A percentile compares a stretch with the other conserved stretches of the same genome.
Conservation (phyloP, 2,888 invertebrate species). For the Plutella xylostella region DNA sequence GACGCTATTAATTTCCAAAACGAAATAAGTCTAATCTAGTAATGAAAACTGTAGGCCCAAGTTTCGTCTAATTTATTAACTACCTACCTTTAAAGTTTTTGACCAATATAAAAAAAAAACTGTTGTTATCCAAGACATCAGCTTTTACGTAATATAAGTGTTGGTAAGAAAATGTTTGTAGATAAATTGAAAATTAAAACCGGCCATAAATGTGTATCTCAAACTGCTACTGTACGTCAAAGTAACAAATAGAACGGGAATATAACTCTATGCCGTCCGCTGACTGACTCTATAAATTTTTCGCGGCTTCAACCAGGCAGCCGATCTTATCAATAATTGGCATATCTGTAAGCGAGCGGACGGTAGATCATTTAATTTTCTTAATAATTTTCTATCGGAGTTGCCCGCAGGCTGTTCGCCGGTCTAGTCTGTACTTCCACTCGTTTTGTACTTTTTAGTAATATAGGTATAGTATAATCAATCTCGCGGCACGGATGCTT, state of each 20-base stretch:
- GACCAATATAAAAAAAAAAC: too few relatives aligned
- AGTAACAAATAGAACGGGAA: conserved; percentile 5
- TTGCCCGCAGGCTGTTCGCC: conserved; percentile 38
- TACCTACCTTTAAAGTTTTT: too few relatives aligned
- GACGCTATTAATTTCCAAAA: too few relatives aligned
- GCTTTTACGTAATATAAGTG: too few relatives aligned
- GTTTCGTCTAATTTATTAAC: too few relatives aligned
- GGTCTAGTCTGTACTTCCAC: conserved; percentile 32
- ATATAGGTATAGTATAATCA: conserved; percentile 52
- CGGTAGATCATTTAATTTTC: conserved; percentile 68
- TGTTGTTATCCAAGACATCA: too few relatives aligned
- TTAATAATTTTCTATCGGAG: conserved; percentile 67
- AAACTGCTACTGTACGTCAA: not conserved
- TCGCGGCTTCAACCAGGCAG: conserved; percentile 30
- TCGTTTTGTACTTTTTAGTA: conserved; percentile 55
- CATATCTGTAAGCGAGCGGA: conserved; percentile 51
- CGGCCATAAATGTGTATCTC: not conserved
- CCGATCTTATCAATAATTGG: conserved; percentile 65
- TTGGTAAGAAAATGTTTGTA: not conserved
- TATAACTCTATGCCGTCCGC: conserved; percentile 6
- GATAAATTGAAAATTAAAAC: not conserved
- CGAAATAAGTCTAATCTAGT: too few relatives aligned
- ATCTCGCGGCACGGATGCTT: conserved; percentile 47
- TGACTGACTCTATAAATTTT: conserved; percentile 46
- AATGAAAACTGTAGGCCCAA: too few relatives aligned